A percentile compares a stretch with the other conserved stretches of the same genome.
phyloP scores from a whole-genome alignment of 2,113 vertebrate species.

The Scomber japonicus region DNA sequence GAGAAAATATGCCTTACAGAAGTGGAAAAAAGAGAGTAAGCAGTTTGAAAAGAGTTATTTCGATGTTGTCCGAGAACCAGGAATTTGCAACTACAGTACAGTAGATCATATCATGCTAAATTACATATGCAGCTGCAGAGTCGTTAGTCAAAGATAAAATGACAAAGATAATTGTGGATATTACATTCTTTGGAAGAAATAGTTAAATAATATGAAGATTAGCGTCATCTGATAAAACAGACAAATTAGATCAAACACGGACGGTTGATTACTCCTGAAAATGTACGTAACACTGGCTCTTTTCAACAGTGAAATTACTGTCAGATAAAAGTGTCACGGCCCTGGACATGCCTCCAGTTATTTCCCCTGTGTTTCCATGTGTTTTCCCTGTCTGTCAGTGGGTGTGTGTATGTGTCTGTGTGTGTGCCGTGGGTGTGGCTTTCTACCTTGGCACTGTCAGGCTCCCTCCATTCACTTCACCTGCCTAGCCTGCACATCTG shows the following conservation, averaged over 20 bases:
- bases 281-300: neutral
- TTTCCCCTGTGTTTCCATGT: too few relatives aligned
- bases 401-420: too few relatives aligned
- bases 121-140: neutral
- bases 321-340: neutral
- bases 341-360: too few relatives aligned
- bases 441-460: too few relatives aligned
- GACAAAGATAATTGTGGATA: neutral
- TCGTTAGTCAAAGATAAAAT: neutral
- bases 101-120: neutral
- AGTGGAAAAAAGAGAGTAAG: neutral
- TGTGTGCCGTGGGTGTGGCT: too few relatives aligned
- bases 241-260: neutral
- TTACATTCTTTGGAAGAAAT: neutral
- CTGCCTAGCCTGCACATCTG: too few relatives aligned
- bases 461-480: too few relatives aligned
- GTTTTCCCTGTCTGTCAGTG: too few relatives aligned
- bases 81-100: neutral
- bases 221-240: conserved; percentile 35
- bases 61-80: neutral
- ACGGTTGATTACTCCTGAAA: conserved; percentile 2
- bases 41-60: neutral
- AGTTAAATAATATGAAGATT: conserved; percentile 20
- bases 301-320: conserved; percentile 28
- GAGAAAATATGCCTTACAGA: conserved; percentile 5